Conservation (phyloP, 30 jellyfish, hydroid and myxozoan genomes). For the Sanderia malayensis region DNA sequence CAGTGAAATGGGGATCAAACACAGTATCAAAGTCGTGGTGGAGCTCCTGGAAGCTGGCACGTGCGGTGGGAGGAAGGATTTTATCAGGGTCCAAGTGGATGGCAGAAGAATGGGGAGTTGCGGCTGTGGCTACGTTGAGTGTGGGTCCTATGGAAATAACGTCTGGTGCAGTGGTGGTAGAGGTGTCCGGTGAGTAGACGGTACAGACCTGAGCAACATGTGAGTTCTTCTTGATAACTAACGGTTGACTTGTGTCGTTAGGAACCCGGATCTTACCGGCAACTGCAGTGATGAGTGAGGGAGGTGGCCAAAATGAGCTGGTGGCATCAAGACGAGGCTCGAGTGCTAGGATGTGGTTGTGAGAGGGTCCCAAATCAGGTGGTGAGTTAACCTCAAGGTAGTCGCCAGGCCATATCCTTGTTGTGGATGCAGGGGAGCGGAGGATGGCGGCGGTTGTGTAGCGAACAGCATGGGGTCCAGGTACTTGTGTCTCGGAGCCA, state of each 20-base stretch:
- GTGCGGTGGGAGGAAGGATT: constrained; percentile 1
- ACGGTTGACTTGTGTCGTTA: constrained; percentile 11
- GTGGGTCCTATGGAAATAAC: background rate
- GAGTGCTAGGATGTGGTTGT: too few species aligned
- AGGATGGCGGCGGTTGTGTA: background rate
- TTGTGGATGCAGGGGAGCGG: background rate
- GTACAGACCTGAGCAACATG: constrained; percentile 24
- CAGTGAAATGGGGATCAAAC: constrained; percentile 46
- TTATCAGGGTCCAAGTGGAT: constrained; percentile 5
- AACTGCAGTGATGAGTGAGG: too few species aligned
- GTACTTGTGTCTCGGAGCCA: background rate
- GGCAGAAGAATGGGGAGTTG: background rate
- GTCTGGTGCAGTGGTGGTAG: background rate
- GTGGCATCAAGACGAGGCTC: too few species aligned
- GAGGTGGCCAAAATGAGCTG: too few species aligned
- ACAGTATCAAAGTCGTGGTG: constrained; percentile 17
- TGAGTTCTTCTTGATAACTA: constrained; percentile 4
- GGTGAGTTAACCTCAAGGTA: background rate
- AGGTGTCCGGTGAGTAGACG: background rate
- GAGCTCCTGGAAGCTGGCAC: constrained; percentile 11
- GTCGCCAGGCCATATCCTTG: background rate
- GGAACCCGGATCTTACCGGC: constrained; percentile 13
- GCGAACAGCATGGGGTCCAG: background rate
- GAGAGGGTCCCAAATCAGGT: too few species aligned
- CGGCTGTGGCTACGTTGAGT: background rate